Evolutionary conservation across 2,888 invertebrate species (phyloP).

Genomic region (Tinea trinotella): DNA sequence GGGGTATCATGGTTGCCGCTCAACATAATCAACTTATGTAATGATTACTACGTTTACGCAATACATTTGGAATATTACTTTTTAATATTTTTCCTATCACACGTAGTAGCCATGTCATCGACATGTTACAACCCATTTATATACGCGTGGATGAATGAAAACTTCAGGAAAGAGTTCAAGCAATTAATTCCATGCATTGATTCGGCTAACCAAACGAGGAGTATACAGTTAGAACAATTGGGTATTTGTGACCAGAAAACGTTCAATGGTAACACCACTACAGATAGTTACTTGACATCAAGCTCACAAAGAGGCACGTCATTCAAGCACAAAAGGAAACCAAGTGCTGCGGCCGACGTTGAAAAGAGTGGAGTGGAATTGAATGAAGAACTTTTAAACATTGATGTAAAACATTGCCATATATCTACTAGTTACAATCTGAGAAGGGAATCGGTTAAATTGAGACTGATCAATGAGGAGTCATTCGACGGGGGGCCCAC

Average conservation of each 20-base stretch:
- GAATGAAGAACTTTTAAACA: slow-evolving; percentile 54
- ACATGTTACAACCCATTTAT: slow-evolving; percentile 97
- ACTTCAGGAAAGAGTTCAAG: slow-evolving; percentile 94
- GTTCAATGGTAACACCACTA: slow-evolving; percentile 83
- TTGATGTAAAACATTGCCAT: slow-evolving; percentile 64
- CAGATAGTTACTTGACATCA: slow-evolving; percentile 75
- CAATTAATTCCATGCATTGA: slow-evolving; percentile 79
- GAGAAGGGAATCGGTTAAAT: slow-evolving; percentile 58
- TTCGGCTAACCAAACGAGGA: slow-evolving; percentile 52
- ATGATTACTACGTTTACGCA: slow-evolving; percentile 83
- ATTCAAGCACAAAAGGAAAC: slow-evolving; percentile 67
- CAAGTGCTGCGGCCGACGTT: slow-evolving; percentile 75
- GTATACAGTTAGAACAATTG: slow-evolving; percentile 63
- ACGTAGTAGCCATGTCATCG: slow-evolving; percentile 95
- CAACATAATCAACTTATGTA: slow-evolving; percentile 90
- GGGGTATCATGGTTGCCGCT: slow-evolving; percentile 96
- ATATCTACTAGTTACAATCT: slow-evolving; percentile 65
- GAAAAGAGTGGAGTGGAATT: slow-evolving; percentile 68
- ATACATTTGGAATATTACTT: slow-evolving; percentile 87
- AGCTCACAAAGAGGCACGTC: slow-evolving; percentile 69
- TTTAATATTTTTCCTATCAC: slow-evolving; percentile 90
- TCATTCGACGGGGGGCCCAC: slow-evolving; percentile 55
- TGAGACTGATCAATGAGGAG: slow-evolving; percentile 62
- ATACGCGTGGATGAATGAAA: slow-evolving; percentile 98
- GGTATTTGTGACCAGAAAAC: slow-evolving; percentile 77